Percentiles rank a stretch among this genome's conserved stretches.
phyloP scores from a whole-genome alignment of 2,113 vertebrate species.

The Brienomyrus brachyistius region DNA sequence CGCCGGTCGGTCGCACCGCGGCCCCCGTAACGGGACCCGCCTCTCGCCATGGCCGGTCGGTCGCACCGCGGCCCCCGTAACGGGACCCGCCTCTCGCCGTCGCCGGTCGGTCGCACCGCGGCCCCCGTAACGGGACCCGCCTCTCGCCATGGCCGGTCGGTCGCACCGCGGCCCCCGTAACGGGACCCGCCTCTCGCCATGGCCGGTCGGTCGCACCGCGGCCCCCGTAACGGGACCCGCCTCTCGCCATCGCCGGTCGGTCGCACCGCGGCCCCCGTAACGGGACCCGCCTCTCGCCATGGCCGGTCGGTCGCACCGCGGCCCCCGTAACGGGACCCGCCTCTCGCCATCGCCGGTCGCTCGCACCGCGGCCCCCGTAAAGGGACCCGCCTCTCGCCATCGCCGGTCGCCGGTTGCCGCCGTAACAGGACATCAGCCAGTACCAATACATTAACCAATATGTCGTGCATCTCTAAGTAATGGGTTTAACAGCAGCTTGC shows the following conservation, averaged over 20 bases:
- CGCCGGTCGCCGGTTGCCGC: not conserved
- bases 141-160: not conserved
- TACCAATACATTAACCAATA: not conserved
- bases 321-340: not conserved
- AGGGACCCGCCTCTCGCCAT: not conserved
- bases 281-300: not conserved
- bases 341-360: not conserved
- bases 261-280: not conserved
- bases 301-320: not conserved
- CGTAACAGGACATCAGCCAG: not conserved
- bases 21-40: not conserved
- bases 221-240: not conserved
- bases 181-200: not conserved
- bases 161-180: not conserved
- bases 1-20: fast-evolving
- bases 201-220: fast-evolving
- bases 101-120: not conserved
- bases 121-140: not conserved
- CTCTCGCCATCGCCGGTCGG: not conserved
- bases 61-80: not conserved
- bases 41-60: not conserved
- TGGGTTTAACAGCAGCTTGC: not conserved
- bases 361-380: not conserved
- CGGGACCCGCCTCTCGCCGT: not conserved
- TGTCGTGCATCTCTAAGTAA: not conserved